phyloP scores from a whole-genome alignment of 2,797 vertebrate genomes.

The Chelon auratus region DNA sequence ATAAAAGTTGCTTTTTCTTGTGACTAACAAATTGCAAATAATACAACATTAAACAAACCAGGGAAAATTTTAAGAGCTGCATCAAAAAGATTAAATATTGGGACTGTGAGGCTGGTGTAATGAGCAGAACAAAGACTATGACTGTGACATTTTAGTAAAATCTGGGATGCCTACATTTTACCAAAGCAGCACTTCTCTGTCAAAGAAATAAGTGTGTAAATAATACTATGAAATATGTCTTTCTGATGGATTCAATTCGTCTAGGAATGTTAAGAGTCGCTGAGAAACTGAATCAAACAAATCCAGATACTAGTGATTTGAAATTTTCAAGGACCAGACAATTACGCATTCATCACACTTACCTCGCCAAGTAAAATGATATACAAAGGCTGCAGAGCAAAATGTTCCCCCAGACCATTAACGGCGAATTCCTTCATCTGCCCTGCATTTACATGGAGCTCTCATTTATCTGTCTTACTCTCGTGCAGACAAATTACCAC shows the following conservation, averaged over 20 bases:
- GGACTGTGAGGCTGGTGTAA: slow-evolving; percentile 7
- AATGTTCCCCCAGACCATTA: slow-evolving; percentile 22
- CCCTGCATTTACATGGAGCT: slow-evolving; percentile 22
- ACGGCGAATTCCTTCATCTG: slow-evolving; percentile 32
- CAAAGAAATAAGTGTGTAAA: slow-evolving; percentile 36
- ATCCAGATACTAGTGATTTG: slow-evolving; percentile 11
- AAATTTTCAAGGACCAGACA: slow-evolving; percentile 6
- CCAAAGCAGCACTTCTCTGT: slow-evolving; percentile 53
- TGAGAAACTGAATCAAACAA: slow-evolving; percentile 29
- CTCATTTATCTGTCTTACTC: slow-evolving; percentile 14
- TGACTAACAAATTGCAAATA: slow-evolving; percentile 11
- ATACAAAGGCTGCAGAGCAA: slow-evolving; percentile 22
- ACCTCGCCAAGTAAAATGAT: slow-evolving; percentile 6
- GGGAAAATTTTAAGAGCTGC: slow-evolving; percentile 31
- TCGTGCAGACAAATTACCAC: slow-evolving; percentile 24
- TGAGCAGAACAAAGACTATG: slow-evolving; percentile 41
- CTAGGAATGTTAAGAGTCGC: slow-evolving; percentile 9
- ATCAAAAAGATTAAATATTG: slow-evolving; percentile 39
- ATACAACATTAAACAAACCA: slow-evolving; percentile 17
- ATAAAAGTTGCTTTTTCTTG: background rate
- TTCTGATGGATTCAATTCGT: slow-evolving; percentile 23
- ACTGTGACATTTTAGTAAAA: slow-evolving; percentile 51
- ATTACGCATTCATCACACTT: slow-evolving; percentile 11
- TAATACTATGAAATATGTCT: slow-evolving; percentile 30
- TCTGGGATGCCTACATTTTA: slow-evolving; percentile 30